Evolutionary conservation across 2,888 invertebrate species (phyloP).

Genomic region (Anodontia alba): DNA sequence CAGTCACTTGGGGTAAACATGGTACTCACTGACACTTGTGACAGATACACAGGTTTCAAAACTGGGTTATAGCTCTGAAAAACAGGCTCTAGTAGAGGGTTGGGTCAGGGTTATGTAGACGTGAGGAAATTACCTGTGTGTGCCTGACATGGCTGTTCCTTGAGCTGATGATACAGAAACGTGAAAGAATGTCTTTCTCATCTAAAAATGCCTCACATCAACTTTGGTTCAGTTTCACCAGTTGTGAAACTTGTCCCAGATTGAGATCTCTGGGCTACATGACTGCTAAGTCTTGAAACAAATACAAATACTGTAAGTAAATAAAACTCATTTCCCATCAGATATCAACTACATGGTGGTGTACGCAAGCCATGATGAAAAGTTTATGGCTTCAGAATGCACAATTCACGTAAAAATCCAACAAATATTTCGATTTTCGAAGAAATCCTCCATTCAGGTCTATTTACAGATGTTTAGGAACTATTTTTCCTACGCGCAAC

Average conservation of each 20-base stretch:
- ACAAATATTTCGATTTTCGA: constrained; percentile 31
- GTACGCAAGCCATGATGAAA: background rate
- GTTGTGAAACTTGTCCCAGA: constrained; percentile 56
- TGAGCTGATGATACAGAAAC: background rate
- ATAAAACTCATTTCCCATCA: background rate
- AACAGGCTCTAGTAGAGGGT: too few species aligned
- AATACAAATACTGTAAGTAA: background rate
- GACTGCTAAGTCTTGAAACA: constrained; percentile 27
- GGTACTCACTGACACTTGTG: too few species aligned
- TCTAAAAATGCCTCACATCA: background rate
- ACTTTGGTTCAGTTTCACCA: background rate
- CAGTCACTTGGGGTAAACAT: too few species aligned
- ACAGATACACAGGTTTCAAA: too few species aligned
- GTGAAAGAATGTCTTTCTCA: background rate
- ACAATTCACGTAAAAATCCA: constrained; percentile 30
- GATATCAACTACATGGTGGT: background rate
- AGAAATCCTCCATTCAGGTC: constrained; percentile 47
- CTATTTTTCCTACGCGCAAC: constrained; percentile 26
- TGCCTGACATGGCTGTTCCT: background rate
- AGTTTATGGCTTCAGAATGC: background rate
- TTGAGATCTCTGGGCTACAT: constrained; percentile 41
- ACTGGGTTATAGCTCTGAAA: too few species aligned
- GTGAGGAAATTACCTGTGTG: background rate
- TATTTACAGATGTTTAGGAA: constrained; percentile 50
- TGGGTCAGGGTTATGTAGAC: too few species aligned